Evolutionary conservation across 37 sponge, comb jelly and placozoan species (phyloP).

Genomic region (Hormiphora californensis): DNA sequence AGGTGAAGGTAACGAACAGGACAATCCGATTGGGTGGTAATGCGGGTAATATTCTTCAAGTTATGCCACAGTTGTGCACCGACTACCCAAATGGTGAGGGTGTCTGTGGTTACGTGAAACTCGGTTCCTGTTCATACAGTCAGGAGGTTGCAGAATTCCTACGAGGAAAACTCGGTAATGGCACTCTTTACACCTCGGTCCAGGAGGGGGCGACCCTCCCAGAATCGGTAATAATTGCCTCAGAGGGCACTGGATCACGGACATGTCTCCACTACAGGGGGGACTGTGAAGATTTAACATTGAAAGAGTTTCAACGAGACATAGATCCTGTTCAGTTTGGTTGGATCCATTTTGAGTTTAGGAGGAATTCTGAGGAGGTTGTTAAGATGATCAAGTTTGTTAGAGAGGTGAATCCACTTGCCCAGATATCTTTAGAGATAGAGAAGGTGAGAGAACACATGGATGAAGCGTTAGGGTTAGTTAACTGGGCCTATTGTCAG

Average conservation of each 20-base stretch:
- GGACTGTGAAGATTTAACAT: background rate
- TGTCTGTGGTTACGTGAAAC: background rate
- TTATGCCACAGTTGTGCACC: background rate
- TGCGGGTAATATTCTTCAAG: conserved; percentile 13
- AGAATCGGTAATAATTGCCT: background rate
- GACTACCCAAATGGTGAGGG: too few species aligned
- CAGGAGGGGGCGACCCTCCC: background rate
- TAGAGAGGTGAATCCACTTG: background rate
- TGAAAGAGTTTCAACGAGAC: background rate
- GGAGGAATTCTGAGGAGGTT: conserved; percentile 22
- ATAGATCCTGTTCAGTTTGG: background rate
- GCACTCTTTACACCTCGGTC: background rate
- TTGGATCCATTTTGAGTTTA: conserved; percentile 30
- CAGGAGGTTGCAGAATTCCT: too few species aligned
- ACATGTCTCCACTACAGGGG: conserved; percentile 2
- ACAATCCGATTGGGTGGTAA: background rate
- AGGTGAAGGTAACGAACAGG: background rate
- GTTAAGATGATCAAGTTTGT: background rate
- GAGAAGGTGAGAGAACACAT: conserved; percentile 2
- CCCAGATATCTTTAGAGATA: conserved; percentile 9
- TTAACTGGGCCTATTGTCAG: conserved; percentile 28
- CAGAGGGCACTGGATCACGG: background rate
- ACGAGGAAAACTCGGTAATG: background rate
- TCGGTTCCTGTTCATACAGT: conserved; percentile 22
- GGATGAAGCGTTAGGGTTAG: background rate